Conservation (phyloP, 1,140 invertebrate species). For the Hermatobates lingyangjiaoensis region DNA sequence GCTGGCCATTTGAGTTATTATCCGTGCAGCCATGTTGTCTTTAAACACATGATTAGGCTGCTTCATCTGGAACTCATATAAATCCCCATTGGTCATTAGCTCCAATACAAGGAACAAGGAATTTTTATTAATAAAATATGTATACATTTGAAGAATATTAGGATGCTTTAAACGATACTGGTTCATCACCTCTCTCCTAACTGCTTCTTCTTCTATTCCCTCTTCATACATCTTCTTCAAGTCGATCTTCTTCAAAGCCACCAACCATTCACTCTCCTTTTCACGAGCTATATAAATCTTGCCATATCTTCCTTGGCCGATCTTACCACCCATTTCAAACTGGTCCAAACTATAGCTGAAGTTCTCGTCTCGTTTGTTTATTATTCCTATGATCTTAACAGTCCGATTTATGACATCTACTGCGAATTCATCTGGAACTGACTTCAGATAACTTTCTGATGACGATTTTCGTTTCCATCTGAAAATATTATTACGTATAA, state of each 20-base stretch:
- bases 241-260: conserved; percentile 39
- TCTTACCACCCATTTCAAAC: conserved; percentile 66
- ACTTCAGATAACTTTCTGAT: too few relatives aligned
- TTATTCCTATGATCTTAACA: too few relatives aligned
- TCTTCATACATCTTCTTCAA: neutral
- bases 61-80: conserved; percentile 56
- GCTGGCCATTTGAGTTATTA: conserved; percentile 72
- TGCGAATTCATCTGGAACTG: too few relatives aligned
- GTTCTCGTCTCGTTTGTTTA: too few relatives aligned
- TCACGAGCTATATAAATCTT: conserved; percentile 77
- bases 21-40: conserved; percentile 43
- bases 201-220: neutral
- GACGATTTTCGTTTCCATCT: too few relatives aligned
- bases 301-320: conserved; percentile 81
- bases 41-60: conserved; percentile 34
- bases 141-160: conserved; percentile 73
- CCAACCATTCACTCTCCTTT: conserved; percentile 57
- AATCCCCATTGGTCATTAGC: conserved; percentile 75
- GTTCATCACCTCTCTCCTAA: neutral
- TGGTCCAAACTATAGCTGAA: too few relatives aligned
- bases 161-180: conserved; percentile 55
- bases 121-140: conserved; percentile 79
- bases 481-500: too few relatives aligned
- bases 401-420: too few relatives aligned
- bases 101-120: conserved; percentile 83